A percentile compares a stretch with the other conserved stretches of the same genome.
These are phyloP conservation scores for Rhea americana DNA, from an alignment of 2,113 vertebrate species.

Conservation along the genomic window DNA sequence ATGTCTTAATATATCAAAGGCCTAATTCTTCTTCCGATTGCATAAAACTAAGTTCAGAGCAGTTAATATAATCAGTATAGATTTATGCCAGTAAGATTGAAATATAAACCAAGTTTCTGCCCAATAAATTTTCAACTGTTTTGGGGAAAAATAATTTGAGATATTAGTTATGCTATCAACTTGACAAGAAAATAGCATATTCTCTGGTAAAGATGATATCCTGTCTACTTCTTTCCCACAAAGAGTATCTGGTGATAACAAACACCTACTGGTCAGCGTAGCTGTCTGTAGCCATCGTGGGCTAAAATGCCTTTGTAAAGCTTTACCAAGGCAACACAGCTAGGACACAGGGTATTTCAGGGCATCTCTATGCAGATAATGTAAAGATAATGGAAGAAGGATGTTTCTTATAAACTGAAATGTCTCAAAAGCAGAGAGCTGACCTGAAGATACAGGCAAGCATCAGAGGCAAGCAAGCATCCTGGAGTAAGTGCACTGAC, in stretches of 20 bases:
- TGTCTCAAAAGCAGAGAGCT: not conserved
- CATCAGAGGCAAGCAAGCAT: not conserved
- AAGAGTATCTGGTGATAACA: not conserved
- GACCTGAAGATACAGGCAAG: not conserved
- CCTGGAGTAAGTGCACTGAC: accelerated
- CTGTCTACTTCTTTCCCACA: not conserved
- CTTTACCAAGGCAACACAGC: not conserved
- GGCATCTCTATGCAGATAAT: not conserved
- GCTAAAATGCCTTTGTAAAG: not conserved
- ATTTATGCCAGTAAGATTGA: not conserved
- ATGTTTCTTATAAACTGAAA: not conserved
- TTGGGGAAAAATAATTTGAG: not conserved
- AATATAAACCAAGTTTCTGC: not conserved
- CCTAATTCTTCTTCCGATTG: not conserved
- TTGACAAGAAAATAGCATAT: not conserved
- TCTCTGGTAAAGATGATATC: not conserved
- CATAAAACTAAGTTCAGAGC: not conserved
- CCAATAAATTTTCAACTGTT: not conserved
- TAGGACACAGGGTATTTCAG: not conserved
- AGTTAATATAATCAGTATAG: not conserved
- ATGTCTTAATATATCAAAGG: not conserved
- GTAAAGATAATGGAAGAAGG: conserved; percentile 9
- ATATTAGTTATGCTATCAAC: not conserved
- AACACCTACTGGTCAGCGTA: not conserved
- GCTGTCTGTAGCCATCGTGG: not conserved